Evolutionary conservation across 2,797 vertebrate species (phyloP), one percentile per base, ranked within the genome.

Genomic region (Masticophis lateralis): DNA sequence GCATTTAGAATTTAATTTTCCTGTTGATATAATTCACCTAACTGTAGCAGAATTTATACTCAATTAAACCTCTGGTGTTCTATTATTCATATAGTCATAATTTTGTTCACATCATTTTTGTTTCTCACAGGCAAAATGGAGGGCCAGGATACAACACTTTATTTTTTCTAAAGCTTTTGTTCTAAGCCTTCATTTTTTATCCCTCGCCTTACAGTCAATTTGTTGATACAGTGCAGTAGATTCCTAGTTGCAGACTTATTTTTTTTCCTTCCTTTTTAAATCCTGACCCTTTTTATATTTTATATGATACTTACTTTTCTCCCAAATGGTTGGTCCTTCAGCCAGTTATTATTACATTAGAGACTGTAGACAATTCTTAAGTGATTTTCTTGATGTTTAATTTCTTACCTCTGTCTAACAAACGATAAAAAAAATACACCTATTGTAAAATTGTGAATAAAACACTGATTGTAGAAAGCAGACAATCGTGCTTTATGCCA

Each of bases 381-480:
- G 93, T 59, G 87, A 96, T 96, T 90, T 95, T 95, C 92, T 94
- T 91, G 60, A 97, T 95, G 89, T 92, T 96, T 92, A 95, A 94
- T 93, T 97, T 97, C 96, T 92, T 94, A 87, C 94, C 95, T 95
- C 97, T 96, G 96, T 94, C 95, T 96, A 94, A 97, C 92, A 94
- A 96, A 94, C 96, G 93, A 96, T 93, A 96, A 97, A 97, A 53
- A 96, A 96, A 95, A 96, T 97, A 96, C 89, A 97, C 93, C 95
- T 95, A 96, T 96, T 97, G 96, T 97, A 96, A 97, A 97, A 97
- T 89, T 94, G 94, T 96, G 96, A 97, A 96, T 97, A 97, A 97
- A 91, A 96, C 95, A 53, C 95, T 97, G 96, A 97, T 97, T 96
- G 97, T 92, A 0, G 94, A 92, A 96, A 96, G 95, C 95, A 96